Conservation (phyloP, 1,140 invertebrate species). For the Achatina immaculata region DNA sequence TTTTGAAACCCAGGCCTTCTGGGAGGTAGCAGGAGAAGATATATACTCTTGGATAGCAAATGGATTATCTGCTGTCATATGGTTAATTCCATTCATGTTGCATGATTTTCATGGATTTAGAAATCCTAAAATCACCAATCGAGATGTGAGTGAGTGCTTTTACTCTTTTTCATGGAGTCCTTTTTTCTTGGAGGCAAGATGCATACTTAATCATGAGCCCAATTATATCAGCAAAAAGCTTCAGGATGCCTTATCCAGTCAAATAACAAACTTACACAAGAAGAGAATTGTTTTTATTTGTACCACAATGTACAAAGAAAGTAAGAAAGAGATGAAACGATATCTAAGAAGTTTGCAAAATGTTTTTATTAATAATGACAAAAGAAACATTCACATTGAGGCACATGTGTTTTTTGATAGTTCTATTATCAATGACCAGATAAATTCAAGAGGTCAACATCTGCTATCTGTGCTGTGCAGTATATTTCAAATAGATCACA, state of each 20-base stretch:
- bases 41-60: conserved; percentile 37
- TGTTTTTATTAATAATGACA: conserved; percentile 41
- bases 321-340: conserved; percentile 53
- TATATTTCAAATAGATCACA: conserved; percentile 42
- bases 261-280: neutral
- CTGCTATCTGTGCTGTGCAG: conserved; percentile 48
- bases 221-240: neutral
- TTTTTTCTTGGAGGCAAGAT: conserved; percentile 42
- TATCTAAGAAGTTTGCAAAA: conserved; percentile 52
- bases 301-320: conserved; percentile 62
- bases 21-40: conserved; percentile 44
- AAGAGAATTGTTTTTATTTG: conserved; percentile 50
- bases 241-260: too few relatives aligned
- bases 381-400: conserved; percentile 46
- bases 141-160: conserved; percentile 30
- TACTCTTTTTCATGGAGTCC: conserved; percentile 41
- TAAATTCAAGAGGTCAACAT: conserved; percentile 57
- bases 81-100: conserved; percentile 40
- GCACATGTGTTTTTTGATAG: conserved; percentile 64
- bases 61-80: conserved; percentile 31
- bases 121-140: neutral
- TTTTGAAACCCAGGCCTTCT: conserved; percentile 40
- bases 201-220: conserved; percentile 38
- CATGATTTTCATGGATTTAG: conserved; percentile 22
- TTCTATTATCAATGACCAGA: conserved; percentile 42